Evolutionary conservation across 2,113 vertebrate genomes (phyloP), one percentile per base, ranked within the genome.

Genomic region (Pituophis catenifer): DNA sequence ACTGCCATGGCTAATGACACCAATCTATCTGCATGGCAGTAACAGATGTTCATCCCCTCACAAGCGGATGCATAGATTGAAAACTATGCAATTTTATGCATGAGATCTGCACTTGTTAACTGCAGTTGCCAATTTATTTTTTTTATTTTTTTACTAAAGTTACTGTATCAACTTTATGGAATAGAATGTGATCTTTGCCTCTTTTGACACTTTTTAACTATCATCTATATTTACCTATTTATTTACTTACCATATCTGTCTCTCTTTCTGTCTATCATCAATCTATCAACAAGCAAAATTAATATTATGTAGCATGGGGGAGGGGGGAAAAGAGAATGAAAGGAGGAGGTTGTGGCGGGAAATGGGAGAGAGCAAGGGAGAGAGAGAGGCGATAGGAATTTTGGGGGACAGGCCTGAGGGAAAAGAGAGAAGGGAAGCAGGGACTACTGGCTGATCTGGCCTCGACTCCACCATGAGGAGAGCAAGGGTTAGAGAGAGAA

Each of bases 151-250:
- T 38, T 38, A 26, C 8, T 59, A 59, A 59, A 59, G 12, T 33
- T 94, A 92, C 85, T 81, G 7, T 89, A 57, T n/a, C 17, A 26
- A 58, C 24, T 55, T 81, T 54, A 88, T 53, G 88, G 38, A 90
- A 94, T 87, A 62, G 12, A 89, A 53, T 1, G 6, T 10, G 65
- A 91, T 94, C 90, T 19, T 33, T 93, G 91, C 90, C 24, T 91
- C 90, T 23, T 93, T 54, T 52, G 92, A 92, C 38, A 92, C 33
- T 38, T 33, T 75, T 2, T 70, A 75, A 17, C 5, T n/a, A 70
- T 70, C 29, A 81, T 81, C 70, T 81, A 8, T 38, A 38, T 81
- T 15, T 21, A 38, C 17, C 33, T n/a, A 70, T n/a, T 65, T 65
- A 29, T 29, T 13, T 70, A n/a, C 5, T 65, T 29, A 62, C 11